These are phyloP conservation scores for Glyphotaelius pellucidus DNA, from an alignment of 2,888 invertebrate species.

Conservation along the genomic window DNA sequence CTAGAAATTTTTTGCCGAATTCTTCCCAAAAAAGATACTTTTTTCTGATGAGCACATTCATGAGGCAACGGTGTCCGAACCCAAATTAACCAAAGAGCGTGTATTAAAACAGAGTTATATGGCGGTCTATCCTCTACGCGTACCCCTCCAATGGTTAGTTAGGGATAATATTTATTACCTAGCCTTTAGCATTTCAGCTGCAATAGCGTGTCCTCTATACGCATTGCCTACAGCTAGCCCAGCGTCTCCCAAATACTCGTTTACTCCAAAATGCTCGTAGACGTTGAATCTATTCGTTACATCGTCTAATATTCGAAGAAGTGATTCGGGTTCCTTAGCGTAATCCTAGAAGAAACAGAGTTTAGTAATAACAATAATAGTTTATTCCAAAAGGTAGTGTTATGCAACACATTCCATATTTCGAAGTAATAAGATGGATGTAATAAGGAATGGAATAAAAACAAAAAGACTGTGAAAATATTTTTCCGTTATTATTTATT, in stretches of 20 bases:
- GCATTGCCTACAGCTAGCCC: slow-evolving; percentile 55
- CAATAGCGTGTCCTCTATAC: slow-evolving; percentile 56
- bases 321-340: slow-evolving; percentile 40
- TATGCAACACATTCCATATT: too few relatives aligned
- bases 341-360: slow-evolving; percentile 45
- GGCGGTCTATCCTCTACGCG: background rate
- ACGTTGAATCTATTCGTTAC: slow-evolving; percentile 48
- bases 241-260: slow-evolving; percentile 55
- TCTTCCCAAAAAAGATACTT: too few relatives aligned
- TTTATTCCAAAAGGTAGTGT: too few relatives aligned
- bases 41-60: too few relatives aligned
- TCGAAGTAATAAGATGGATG: too few relatives aligned
- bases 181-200: slow-evolving; percentile 54
- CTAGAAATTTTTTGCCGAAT: too few relatives aligned
- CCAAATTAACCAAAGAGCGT: too few relatives aligned
- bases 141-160: background rate
- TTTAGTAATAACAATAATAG: background rate
- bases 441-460: too few relatives aligned
- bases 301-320: slow-evolving; percentile 49
- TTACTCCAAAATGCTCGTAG: slow-evolving; percentile 49
- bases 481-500: too few relatives aligned
- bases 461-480: too few relatives aligned
- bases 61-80: too few relatives aligned
- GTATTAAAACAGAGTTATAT: too few relatives aligned
- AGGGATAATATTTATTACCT: slow-evolving; percentile 41